Base-by-base conservation (phyloP, 2,113 vertebrate species). In the Etia nguti region DNA sequence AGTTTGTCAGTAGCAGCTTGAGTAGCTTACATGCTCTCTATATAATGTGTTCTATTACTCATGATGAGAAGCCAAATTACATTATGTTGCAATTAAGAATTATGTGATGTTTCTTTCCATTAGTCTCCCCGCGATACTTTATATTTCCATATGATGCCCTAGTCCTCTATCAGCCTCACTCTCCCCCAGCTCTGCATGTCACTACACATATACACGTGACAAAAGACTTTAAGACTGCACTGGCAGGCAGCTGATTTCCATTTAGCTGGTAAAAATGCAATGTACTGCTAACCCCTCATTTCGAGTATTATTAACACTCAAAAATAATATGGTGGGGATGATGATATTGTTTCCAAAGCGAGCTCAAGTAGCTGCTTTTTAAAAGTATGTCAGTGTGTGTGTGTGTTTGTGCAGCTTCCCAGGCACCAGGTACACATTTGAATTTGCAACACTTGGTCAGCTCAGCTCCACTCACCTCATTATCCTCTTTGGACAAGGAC, bases 401-500 rank as follows among this genome's bases (percentile, higher is more conserved):
- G 82, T 83, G 89, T 79, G 68, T 60, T 56, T 82, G 92, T 83
- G 46, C 48, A 12, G 89, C 88, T 86, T 88, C 62, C 87, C 77
- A 83, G 91, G 92, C 91, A 87, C 88, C 93, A 93, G 94, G 92
- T 94, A 92, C 90, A 90, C 70, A 12, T 89, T 90, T 89, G 94
- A 94, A 94, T 95, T 95, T 94, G 62, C 89, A 87, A 70, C 89
- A 82, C 80, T 83, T 80, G 91, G 84, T 92, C 90, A 4, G 93
- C 92, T 95, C 84, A 95, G 92, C 94, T 90, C 81, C 88, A 50
- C 90, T 94, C 95, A 93, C 90, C 93, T 94, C 93, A 92, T 95
- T 94, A 95, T 95, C 95, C 92, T 94, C 94, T 95, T 94, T 94
- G 84, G 92, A 95, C 93, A 90, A 94, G 94, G 90, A 91, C 92